Evolutionary conservation across 53 echinoderm and acorn worm genomes (phyloP), one percentile per base, ranked within the genome.

Genomic region (Glandiceps talaboti): DNA sequence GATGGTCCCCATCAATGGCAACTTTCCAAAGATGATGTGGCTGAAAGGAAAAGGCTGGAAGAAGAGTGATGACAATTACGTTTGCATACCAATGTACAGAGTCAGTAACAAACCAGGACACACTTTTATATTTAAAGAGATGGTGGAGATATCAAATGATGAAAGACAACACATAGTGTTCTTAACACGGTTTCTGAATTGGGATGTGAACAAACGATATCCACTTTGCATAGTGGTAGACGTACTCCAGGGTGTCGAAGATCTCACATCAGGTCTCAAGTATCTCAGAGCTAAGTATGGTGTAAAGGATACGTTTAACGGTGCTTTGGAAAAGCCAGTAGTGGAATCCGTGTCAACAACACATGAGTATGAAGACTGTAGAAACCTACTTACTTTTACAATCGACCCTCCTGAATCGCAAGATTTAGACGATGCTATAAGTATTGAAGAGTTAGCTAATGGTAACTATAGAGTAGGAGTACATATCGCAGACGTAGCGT

Each of bases 391-490:
- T 20, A 82, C 80, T 29, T 94, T 94, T 45, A 94, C 94, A 26
- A 91, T 90, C 27, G 94, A 92, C 74, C 91, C 86, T 33, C 85
- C 79, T 1, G 86, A 84, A 0, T 81, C 89, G 14, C 75, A 83
- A 30, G 94, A 94, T 73, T 81, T 94, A 1, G 94, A 94, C 82
- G 94, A 94, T 86, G 94, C 91, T 32, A 79, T 94, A 1, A 92
- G 91, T 77, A 76, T 91, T 0, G 75, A 86, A 29, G 1, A 32
- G 12, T 33, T 88, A 1, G 73, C 32, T 20, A 73, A 76, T 28
- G 78, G 81, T 77, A 72, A 29, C 26, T 89, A 79, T 33, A 28
- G 45, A 28, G 88, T 94, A 28, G 94, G 94, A 1, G 86, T 94
- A 1, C 94, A 94, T 81, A 94, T 94, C 74, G 85, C 94, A 33